Percentiles rank a stretch among this genome's conserved stretches.
Conservation (phyloP, 2,888 invertebrate genomes). For the Ditylenchus weischeri region DNA sequence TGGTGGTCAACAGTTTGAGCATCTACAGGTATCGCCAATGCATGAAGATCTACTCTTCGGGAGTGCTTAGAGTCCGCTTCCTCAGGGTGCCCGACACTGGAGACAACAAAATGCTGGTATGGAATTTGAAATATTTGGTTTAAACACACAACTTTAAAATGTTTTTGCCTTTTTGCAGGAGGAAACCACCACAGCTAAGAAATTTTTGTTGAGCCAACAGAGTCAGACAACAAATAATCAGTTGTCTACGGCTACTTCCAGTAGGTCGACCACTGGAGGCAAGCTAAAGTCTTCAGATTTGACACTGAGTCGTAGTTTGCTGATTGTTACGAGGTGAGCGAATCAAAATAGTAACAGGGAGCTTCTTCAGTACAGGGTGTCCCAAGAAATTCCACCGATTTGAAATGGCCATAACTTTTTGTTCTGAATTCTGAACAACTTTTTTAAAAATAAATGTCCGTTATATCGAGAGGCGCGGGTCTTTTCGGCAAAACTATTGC, state of each 20-base stretch:
- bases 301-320: constrained; percentile 53
- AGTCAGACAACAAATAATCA: constrained; percentile 32
- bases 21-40: constrained; percentile 55
- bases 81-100: constrained; percentile 34
- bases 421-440: no score
- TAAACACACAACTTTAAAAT: not conserved
- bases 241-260: constrained; percentile 30
- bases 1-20: constrained; percentile 53
- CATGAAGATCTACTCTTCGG: constrained; percentile 57
- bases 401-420: no score
- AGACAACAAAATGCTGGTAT: constrained; percentile 20
- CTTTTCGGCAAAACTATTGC: no score
- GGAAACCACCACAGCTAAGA: constrained; percentile 22
- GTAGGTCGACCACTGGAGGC: constrained; percentile 36
- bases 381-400: no score
- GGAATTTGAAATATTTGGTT: not conserved
- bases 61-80: constrained; percentile 54
- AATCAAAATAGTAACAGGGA: no score
- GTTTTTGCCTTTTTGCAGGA: constrained; percentile 15
- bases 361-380: not conserved
- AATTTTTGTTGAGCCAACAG: constrained; percentile 44
- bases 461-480: no score
- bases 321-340: constrained; percentile 55
- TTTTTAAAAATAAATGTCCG: no score
- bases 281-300: constrained; percentile 53